A percentile compares a stretch with the other conserved stretches of the same genome.
phyloP scores from a whole-genome alignment of 2,113 vertebrate genomes.

The Hiodon tergisus region DNA sequence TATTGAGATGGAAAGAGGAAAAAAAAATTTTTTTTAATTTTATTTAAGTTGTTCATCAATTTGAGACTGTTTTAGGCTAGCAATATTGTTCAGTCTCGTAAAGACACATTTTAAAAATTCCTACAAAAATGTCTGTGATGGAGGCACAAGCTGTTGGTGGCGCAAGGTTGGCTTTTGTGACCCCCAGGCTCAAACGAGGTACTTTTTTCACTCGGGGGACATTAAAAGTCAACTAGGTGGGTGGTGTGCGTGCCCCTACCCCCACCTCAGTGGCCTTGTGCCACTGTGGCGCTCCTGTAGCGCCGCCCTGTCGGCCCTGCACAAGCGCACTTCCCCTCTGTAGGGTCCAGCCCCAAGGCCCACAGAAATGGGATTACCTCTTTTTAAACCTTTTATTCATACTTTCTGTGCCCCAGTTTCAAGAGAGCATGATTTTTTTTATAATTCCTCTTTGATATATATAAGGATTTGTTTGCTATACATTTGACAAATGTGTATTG shows the following conservation, averaged over 20 bases:
- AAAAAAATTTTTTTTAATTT: slow-evolving; percentile 59
- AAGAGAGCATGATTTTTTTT: slow-evolving; percentile 64
- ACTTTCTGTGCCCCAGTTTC: slow-evolving; percentile 54
- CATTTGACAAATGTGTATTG: slow-evolving; percentile 64
- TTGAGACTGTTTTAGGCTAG: slow-evolving; percentile 66
- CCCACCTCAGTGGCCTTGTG: slow-evolving; percentile 22
- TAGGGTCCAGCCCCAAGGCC: slow-evolving; percentile 40
- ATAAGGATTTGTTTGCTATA: slow-evolving; percentile 57
- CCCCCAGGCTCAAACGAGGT: slow-evolving; percentile 68
- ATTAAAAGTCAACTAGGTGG: slow-evolving; percentile 33
- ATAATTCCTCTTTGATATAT: slow-evolving; percentile 67
- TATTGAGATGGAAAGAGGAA: slow-evolving; percentile 35
- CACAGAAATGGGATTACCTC: slow-evolving; percentile 56
- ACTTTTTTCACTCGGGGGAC: slow-evolving; percentile 58
- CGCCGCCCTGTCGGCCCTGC: slow-evolving; percentile 40
- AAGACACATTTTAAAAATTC: slow-evolving; percentile 55
- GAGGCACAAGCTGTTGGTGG: slow-evolving; percentile 35
- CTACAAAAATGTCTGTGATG: slow-evolving; percentile 50
- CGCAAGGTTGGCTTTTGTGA: slow-evolving; percentile 37
- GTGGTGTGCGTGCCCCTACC: neutral
- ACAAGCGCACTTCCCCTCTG: slow-evolving; percentile 50
- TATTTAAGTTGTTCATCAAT: slow-evolving; percentile 49
- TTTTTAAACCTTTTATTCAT: slow-evolving; percentile 59
- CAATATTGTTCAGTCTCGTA: slow-evolving; percentile 61
- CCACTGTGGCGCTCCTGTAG: slow-evolving; percentile 40